Evolutionary conservation across 2,113 vertebrate species (phyloP).

Genomic region (Naja naja): DNA sequence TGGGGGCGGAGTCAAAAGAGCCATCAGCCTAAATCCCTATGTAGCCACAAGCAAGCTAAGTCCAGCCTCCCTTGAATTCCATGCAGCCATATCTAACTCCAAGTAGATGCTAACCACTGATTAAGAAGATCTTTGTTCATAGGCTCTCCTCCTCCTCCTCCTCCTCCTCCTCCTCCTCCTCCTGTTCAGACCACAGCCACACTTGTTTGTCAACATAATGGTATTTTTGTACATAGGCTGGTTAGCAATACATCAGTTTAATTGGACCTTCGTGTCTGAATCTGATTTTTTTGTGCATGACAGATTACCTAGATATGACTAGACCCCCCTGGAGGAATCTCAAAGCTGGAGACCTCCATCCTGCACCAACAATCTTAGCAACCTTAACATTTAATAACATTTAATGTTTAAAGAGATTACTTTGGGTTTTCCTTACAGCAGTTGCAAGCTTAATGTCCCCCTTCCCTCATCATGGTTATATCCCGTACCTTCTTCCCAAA

Average conservation of each 20-base stretch:
- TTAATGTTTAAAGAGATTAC: background rate
- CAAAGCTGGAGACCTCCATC: background rate
- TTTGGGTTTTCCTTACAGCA: background rate
- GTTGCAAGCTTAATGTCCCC: background rate
- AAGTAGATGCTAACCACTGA: background rate
- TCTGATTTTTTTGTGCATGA: background rate
- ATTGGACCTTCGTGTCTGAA: background rate
- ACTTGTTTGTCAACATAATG: too few relatives aligned
- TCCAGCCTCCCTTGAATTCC: background rate
- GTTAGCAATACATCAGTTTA: background rate
- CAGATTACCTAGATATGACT: background rate
- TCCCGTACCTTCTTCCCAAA: background rate
- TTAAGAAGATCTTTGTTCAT: background rate
- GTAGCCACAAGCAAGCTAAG: background rate
- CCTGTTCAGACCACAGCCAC: too few relatives aligned
- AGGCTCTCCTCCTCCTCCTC: too few relatives aligned
- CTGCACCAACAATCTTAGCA: too few relatives aligned
- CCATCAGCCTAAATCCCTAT: background rate
- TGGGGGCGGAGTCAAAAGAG: background rate
- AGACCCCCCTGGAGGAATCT: background rate
- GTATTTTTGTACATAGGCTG: too few relatives aligned
- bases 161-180: too few relatives aligned
- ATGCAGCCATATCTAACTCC: background rate
- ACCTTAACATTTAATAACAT: background rate
- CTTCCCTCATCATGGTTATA: background rate